Evolutionary conservation across 2,888 invertebrate species (phyloP), one percentile per base, ranked within the genome.

Genomic region (Orgyia antiqua): DNA sequence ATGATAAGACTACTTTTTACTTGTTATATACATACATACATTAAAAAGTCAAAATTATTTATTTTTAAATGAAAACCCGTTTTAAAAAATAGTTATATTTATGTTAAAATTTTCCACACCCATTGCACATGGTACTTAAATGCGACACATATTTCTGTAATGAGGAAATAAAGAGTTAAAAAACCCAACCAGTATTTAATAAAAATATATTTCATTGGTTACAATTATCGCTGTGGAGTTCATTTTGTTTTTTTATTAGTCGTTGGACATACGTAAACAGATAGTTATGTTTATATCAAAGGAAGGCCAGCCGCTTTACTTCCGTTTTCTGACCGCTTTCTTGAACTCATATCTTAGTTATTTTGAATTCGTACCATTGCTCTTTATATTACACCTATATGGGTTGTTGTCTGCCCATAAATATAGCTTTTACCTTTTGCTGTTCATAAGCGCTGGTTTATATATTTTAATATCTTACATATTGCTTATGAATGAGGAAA

Each of bases 301-400:
- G 56, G 48, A 65, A 64, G 64, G 64, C 61, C 58, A 45, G 41
- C 58, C 36, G 46, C 53, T 56, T 46, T 38, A 58, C 59, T 64
- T 63, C 65, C 63, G 63, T 52, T 49, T 49, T 42, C 36, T 46
- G 52, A 34, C 45, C 51, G 52, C 60, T 63, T 64, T 66, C 59
- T 56, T 62, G 59, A 55, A 43, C 53, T 52, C 50, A 51, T 54
- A 52, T 51, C 51, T 55, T 42, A 42, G 47, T 52, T 52, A 53
- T 51, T 60, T 56, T 55, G 46, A 57, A 58, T 60, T 54, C 46
- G 54, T 47, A 38, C 50, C 45, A 43, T 45, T 35, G 47, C 42
- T 45, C 51, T 51, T 39, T 45, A 42, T 44, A 37, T 50, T 50
- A n/a, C n/a, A n/a, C n/a, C 4, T 43, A 45, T 52, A 52, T 32